phyloP scores from a whole-genome alignment of 2,888 invertebrate species.

The Coleophora deauratella region DNA sequence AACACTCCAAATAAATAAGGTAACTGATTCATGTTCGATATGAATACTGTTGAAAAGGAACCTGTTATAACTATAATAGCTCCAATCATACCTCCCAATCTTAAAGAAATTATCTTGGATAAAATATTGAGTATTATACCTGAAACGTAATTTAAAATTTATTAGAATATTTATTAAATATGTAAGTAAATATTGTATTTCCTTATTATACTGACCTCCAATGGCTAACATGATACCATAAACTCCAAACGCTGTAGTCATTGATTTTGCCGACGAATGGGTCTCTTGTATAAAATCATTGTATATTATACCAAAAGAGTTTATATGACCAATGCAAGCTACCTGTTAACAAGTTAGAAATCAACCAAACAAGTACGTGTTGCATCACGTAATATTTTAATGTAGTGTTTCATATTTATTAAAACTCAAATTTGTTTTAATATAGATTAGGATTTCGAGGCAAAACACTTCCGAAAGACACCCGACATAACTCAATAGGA shows the following conservation, averaged over 20 bases:
- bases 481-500: too few relatives aligned
- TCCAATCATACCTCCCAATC: slow-evolving; percentile 73
- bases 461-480: too few relatives aligned
- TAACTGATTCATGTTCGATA: slow-evolving; percentile 70
- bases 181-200: too few relatives aligned
- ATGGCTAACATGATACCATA: slow-evolving; percentile 60
- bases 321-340: slow-evolving; percentile 74
- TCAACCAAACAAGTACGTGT: too few relatives aligned
- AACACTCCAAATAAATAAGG: slow-evolving; percentile 71
- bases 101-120: slow-evolving; percentile 65
- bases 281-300: slow-evolving; percentile 58
- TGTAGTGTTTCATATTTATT: too few relatives aligned
- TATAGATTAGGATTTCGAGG: too few relatives aligned
- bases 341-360: slow-evolving; percentile 54
- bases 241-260: slow-evolving; percentile 59
- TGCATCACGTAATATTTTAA: too few relatives aligned
- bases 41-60: slow-evolving; percentile 67
- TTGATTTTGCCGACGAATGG: slow-evolving; percentile 50
- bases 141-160: too few relatives aligned
- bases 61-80: slow-evolving; percentile 65
- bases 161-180: background rate
- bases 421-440: too few relatives aligned
- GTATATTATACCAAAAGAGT: slow-evolving; percentile 74
- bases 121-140: slow-evolving; percentile 75
- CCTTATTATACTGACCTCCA: slow-evolving; percentile 37